A percentile compares a stretch with the other conserved stretches of the same genome.
Conservation (phyloP, 2,797 vertebrate genomes). For the Hybognathus amarus region DNA sequence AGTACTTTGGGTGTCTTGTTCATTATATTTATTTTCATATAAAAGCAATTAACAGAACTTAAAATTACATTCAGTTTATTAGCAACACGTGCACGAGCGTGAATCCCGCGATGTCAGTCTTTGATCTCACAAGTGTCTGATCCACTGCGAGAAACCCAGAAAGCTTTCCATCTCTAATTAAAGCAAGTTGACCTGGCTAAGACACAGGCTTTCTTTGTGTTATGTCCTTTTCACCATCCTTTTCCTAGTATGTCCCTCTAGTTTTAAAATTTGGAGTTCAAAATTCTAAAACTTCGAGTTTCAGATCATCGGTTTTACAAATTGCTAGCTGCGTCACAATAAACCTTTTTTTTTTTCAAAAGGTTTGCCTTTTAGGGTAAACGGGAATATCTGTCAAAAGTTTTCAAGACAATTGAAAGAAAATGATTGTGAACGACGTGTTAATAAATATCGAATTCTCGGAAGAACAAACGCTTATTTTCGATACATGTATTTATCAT, state of each 20-base stretch:
- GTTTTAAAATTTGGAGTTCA: neutral
- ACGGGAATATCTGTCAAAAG: neutral
- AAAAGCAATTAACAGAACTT: too few species aligned
- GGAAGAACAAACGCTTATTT: neutral
- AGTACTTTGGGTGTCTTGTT: too few species aligned
- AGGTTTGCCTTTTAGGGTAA: neutral
- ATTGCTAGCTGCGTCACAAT: neutral
- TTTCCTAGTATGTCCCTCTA: neutral
- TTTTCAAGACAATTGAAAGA: neutral
- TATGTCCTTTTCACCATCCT: neutral
- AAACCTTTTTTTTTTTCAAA: neutral
- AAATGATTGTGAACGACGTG: neutral
- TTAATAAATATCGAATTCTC: neutral
- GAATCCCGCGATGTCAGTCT: rapidly evolving
- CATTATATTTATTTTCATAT: too few species aligned
- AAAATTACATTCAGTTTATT: too few species aligned
- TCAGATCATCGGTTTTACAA: neutral
- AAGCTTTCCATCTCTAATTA: neutral
- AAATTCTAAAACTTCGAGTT: neutral
- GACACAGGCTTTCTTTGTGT: conserved; percentile 1
- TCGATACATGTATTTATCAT: neutral
- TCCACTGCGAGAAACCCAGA: neutral
- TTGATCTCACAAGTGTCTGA: rapidly evolving
- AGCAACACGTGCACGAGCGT: rapidly evolving
- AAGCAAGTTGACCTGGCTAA: conserved; percentile 4